Evolutionary conservation across 2,888 invertebrate genomes (phyloP).

Genomic region (Idaea aversata): DNA sequence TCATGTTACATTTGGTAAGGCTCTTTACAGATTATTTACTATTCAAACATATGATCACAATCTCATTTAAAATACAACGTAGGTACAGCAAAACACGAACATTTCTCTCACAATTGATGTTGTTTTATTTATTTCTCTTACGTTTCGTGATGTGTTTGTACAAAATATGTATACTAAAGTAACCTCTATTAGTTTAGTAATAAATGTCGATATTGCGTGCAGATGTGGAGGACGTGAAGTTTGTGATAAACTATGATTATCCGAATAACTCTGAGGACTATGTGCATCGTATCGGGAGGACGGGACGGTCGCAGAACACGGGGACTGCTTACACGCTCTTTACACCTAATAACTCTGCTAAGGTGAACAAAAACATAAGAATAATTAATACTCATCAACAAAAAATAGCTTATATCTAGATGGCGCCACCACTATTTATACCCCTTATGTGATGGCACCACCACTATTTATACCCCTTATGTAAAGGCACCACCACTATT

Average conservation of each 20-base stretch:
- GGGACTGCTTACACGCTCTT: slow-evolving; percentile 98
- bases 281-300: slow-evolving; percentile 97
- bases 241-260: slow-evolving; percentile 99
- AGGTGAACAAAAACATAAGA: slow-evolving; percentile 57
- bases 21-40: not conserved
- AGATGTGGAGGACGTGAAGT: slow-evolving; percentile 99
- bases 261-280: slow-evolving; percentile 98
- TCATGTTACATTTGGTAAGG: slow-evolving; percentile 16
- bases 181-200: slow-evolving; percentile 11
- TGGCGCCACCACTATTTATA: no score
- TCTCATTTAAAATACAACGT: no score
- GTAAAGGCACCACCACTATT: no score
- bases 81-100: slow-evolving; percentile 12
- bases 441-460: no score
- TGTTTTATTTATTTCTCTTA: slow-evolving; percentile 17
- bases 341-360: slow-evolving; percentile 93
- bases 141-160: slow-evolving; percentile 20
- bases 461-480: no score
- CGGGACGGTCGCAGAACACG: slow-evolving; percentile 94
- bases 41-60: no score
- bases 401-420: no score
- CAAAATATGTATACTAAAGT: slow-evolving; percentile 5
- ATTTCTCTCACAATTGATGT: slow-evolving; percentile 23
- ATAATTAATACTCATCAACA: no score
- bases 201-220: slow-evolving; percentile 39